Base-by-base conservation (phyloP, 2,113 vertebrate species). In the Microtus oregoni region DNA sequence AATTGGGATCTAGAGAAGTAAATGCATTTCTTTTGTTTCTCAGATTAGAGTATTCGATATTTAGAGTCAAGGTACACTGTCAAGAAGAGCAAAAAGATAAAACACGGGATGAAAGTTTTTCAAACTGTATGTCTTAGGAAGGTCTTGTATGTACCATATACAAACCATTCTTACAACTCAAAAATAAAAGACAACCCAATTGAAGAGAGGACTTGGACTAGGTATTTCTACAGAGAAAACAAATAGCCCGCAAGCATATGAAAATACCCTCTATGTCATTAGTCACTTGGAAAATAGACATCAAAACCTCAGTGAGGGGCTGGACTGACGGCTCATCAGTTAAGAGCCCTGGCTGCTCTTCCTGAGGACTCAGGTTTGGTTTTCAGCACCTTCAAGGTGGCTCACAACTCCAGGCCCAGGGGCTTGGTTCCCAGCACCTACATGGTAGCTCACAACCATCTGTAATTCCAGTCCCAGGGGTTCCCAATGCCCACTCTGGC, bases 11-110 rank as follows among this genome's bases (percentile, higher is more conserved):
- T 93, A 6, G 30, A 72, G 35, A 96, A 92, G 47, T 7, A 95
- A 94, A 92, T 65, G 58, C 50, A 1, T 81, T 73, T 89, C 17
- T 92, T 30, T 75, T 81, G 7, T 20, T 75, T 89, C 68, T 92
- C 67, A 35, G 89, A 73, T 61, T 86, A 63, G 92, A 93, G 32
- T 89, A 93, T 41, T 63, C 41, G 17, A 61, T 55, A 65, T 63
- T 92, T 96, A 65, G 38, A 96, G 68, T 91, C 30, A 88, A 88
- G 94, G 5, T 17, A n/a, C 7, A 87, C 20, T 82, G 50, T 73
- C 10, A 68, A 87, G 87, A 77, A 90, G 20, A 87, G 20, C 90
- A 35, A 75, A 90, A 91, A 85, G 19, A 70, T 3, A 58, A 81
- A 7, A 3, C 32, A 86, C 58, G 52, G 44, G 76, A 90, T 32